Percentiles rank a stretch among this genome's conserved stretches.
phyloP scores from a whole-genome alignment of 2,888 invertebrate genomes.

The Leptinotarsa tumamoca region DNA sequence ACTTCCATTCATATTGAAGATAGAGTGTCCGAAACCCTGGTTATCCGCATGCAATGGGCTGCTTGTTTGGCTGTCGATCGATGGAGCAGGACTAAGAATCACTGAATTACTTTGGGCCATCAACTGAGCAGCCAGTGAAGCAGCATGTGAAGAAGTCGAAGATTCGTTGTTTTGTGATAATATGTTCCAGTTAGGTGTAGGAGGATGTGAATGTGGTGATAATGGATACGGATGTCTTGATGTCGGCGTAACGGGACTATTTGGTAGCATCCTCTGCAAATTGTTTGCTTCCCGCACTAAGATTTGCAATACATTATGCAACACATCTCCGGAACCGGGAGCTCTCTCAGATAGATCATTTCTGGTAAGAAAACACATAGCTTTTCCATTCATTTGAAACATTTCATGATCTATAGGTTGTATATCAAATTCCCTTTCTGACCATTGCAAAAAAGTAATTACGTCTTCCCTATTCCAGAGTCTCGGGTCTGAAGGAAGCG shows the following conservation, averaged over 20 bases:
- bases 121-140: constrained; percentile 77
- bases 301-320: constrained; percentile 93
- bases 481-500: constrained; percentile 88
- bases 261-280: constrained; percentile 83
- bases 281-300: constrained; percentile 84
- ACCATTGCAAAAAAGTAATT: constrained; percentile 87
- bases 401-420: constrained; percentile 92
- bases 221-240: constrained; percentile 80
- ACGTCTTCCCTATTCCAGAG: constrained; percentile 93
- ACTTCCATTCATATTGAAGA: constrained; percentile 65
- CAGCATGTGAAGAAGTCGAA: constrained; percentile 67
- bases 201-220: constrained; percentile 85
- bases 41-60: constrained; percentile 83
- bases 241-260: constrained; percentile 85
- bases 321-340: constrained; percentile 92
- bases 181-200: constrained; percentile 80
- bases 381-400: constrained; percentile 98
- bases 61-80: constrained; percentile 87
- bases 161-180: constrained; percentile 62
- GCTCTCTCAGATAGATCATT: constrained; percentile 91
- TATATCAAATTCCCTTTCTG: constrained; percentile 91
- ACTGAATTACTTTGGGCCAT: constrained; percentile 86
- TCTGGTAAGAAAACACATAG: constrained; percentile 89
- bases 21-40: constrained; percentile 64
- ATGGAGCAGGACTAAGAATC: constrained; percentile 90